Evolutionary conservation across 2,113 vertebrate genomes (phyloP).

Genomic region (Daubentonia madagascariensis): DNA sequence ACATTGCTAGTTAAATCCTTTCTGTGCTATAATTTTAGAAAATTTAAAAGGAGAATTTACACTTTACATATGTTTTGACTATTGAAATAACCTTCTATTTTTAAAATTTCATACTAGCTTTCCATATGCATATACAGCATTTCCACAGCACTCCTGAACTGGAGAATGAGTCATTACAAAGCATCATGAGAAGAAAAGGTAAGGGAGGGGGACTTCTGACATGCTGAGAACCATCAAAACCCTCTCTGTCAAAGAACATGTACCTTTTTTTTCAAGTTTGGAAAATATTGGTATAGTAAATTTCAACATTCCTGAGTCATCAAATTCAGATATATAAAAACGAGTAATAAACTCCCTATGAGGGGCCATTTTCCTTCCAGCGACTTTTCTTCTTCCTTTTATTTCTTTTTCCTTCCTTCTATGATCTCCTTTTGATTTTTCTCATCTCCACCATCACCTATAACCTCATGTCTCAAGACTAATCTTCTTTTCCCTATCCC

Average conservation of each 20-base stretch:
- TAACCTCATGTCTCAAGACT: not conserved
- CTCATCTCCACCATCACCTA: not conserved
- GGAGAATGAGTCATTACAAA: not conserved
- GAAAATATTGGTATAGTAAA: not conserved
- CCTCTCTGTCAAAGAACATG: not conserved
- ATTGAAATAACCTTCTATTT: not conserved
- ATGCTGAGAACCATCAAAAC: not conserved
- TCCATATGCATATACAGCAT: not conserved
- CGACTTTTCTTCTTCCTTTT: not conserved
- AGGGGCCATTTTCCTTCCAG: not conserved
- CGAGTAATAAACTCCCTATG: not conserved
- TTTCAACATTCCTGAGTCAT: not conserved
- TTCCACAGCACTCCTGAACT: not conserved
- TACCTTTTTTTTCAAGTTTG: not conserved
- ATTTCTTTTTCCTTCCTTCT: not conserved
- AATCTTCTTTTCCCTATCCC: not conserved
- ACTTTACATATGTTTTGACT: not conserved
- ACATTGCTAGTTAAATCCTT: conserved; percentile 7
- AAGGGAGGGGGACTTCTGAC: not conserved
- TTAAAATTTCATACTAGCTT: not conserved
- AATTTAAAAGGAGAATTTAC: not conserved
- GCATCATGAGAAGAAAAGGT: not conserved
- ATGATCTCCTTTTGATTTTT: not conserved
- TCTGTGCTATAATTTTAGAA: not conserved
- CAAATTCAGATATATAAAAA: not conserved